phyloP scores from a whole-genome alignment of 1,140 invertebrate species.

The Drosophila seguyi region DNA sequence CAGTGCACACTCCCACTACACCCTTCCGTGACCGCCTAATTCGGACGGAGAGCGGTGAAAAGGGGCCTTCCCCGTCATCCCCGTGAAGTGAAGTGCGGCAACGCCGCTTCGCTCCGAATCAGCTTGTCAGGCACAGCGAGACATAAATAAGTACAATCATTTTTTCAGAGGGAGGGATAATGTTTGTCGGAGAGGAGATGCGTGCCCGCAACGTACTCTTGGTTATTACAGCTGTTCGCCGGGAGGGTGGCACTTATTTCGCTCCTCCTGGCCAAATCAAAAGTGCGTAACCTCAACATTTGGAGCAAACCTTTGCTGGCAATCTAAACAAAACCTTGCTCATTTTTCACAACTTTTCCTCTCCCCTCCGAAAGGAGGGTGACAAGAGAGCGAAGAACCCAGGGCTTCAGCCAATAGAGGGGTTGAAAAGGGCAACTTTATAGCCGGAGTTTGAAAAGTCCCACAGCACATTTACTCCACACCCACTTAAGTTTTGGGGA shows the following conservation, averaged over 20 bases:
- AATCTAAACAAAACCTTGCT: slow-evolving; percentile 33
- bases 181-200: slow-evolving; percentile 26
- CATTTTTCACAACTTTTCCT: slow-evolving; percentile 38
- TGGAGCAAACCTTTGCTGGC: slow-evolving; percentile 24
- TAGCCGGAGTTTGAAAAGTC: slow-evolving; percentile 6
- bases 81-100: slow-evolving; percentile 65
- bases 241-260: slow-evolving; percentile 14
- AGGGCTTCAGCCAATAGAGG: slow-evolving; percentile 8
- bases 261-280: slow-evolving; percentile 16
- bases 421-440: slow-evolving; percentile 23
- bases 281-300: slow-evolving; percentile 24
- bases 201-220: slow-evolving; percentile 36
- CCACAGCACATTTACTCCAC: slow-evolving; percentile 25
- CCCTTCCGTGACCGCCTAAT: slow-evolving; percentile 15
- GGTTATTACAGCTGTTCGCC: slow-evolving; percentile 38
- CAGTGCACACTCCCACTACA: not conserved
- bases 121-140: slow-evolving; percentile 53
- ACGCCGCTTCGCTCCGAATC: slow-evolving; percentile 52
- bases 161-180: slow-evolving; percentile 47
- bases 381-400: not conserved
- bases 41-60: slow-evolving; percentile 12
- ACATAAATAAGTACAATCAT: slow-evolving; percentile 69
- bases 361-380: slow-evolving; percentile 10
- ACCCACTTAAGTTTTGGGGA: slow-evolving; percentile 38
- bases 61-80: slow-evolving; percentile 15